A percentile compares a stretch with the other conserved stretches of the same genome.
phyloP scores from a whole-genome alignment of 1,140 invertebrate genomes.

The Berghia stephanieae region DNA sequence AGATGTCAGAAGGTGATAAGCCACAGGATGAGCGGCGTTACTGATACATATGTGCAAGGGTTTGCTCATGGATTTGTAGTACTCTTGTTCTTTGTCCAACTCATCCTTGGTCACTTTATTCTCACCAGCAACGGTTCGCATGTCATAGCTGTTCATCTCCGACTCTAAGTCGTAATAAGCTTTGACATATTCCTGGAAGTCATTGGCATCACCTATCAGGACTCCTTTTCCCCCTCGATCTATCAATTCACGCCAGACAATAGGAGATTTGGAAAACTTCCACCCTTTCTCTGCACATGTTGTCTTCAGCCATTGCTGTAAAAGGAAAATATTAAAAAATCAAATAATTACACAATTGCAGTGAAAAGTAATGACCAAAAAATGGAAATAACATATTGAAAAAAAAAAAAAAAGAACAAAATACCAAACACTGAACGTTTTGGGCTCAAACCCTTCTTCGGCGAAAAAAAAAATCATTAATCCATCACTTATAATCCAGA shows the following conservation, averaged over 20 bases:
- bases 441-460: too few species aligned
- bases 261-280: conserved; percentile 60
- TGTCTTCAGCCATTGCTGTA: conserved; percentile 59
- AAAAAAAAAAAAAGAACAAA: neutral
- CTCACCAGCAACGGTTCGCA: conserved; percentile 58
- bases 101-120: conserved; percentile 58
- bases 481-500: too few species aligned
- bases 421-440: neutral
- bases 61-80: conserved; percentile 45
- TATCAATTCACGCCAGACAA: conserved; percentile 67
- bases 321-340: neutral
- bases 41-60: conserved; percentile 63
- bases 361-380: too few species aligned
- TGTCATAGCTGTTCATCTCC: conserved; percentile 57
- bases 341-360: too few species aligned
- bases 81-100: conserved; percentile 52
- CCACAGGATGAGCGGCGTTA: conserved; percentile 49
- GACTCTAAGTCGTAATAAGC: conserved; percentile 65
- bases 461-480: too few species aligned
- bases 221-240: conserved; percentile 67
- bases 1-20: conserved; percentile 51
- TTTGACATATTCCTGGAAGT: conserved; percentile 66
- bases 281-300: conserved; percentile 60
- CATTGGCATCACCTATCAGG: conserved; percentile 66
- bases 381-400: neutral